A percentile compares a stretch with the other conserved stretches of the same genome.
Conservation (phyloP, 2,113 vertebrate genomes). For the Cryptotis parvus region DNA sequence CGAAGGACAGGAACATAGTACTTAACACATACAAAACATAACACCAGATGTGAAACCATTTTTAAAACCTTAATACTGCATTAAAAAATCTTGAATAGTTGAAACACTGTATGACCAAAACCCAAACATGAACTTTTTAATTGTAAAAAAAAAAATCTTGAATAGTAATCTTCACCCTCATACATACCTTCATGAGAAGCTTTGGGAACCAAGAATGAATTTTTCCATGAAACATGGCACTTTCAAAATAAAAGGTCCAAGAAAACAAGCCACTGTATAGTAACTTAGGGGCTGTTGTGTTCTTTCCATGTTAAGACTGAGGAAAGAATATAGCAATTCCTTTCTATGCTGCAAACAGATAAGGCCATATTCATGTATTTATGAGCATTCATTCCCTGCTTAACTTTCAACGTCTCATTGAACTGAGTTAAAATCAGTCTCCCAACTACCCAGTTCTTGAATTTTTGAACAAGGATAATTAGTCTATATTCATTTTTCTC, state of each 20-base stretch:
- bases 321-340: background rate
- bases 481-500: slow-evolving; percentile 21
- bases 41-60: too few species aligned
- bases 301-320: background rate
- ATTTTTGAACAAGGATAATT: background rate
- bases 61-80: too few species aligned
- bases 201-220: background rate
- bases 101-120: background rate
- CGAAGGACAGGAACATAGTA: too few species aligned
- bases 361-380: background rate
- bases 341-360: background rate
- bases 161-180: background rate
- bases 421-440: background rate
- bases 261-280: background rate
- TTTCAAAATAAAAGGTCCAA: background rate
- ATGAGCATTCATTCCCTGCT: background rate
- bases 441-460: background rate
- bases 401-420: background rate
- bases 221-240: background rate
- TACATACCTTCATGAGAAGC: background rate
- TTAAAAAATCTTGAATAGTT: too few species aligned
- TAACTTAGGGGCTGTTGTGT: background rate
- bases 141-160: background rate
- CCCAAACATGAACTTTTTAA: too few species aligned
- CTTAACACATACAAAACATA: too few species aligned